Percentiles rank a stretch among this genome's conserved stretches.
Evolutionary conservation across 2,113 vertebrate genomes (phyloP).

Genomic region (Anser brachyrhynchus): DNA sequence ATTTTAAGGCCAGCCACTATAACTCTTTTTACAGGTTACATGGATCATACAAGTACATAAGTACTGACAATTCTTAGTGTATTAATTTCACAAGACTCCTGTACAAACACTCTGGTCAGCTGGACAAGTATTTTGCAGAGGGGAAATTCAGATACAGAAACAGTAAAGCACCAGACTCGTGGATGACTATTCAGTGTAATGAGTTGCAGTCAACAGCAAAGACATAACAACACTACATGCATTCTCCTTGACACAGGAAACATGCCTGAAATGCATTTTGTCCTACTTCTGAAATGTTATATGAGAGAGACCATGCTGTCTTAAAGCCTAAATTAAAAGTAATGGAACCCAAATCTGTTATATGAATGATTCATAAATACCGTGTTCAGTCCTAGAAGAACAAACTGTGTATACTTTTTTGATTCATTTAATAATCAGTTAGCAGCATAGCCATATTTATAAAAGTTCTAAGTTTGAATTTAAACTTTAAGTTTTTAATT

Average conservation of each 20-base stretch:
- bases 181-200: not conserved
- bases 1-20: not conserved
- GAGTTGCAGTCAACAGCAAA: not conserved
- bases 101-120: not conserved
- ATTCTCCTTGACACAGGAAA: not conserved
- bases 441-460: not conserved
- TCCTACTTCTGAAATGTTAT: not conserved
- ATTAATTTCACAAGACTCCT: not conserved
- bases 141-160: not conserved
- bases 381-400: not conserved
- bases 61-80: not conserved
- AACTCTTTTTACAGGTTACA: not conserved
- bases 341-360: not conserved
- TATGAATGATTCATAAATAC: not conserved
- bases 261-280: not conserved
- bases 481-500: not conserved
- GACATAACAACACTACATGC: not conserved
- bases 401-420: not conserved
- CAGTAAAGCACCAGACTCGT: not conserved
- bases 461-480: not conserved
- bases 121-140: not conserved
- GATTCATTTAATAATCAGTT: not conserved
- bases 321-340: not conserved
- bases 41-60: not conserved
- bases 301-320: not conserved